Evolutionary conservation across 2,797 vertebrate species (phyloP), one percentile per base, ranked within the genome.

Genomic region (Siniperca obscura): DNA sequence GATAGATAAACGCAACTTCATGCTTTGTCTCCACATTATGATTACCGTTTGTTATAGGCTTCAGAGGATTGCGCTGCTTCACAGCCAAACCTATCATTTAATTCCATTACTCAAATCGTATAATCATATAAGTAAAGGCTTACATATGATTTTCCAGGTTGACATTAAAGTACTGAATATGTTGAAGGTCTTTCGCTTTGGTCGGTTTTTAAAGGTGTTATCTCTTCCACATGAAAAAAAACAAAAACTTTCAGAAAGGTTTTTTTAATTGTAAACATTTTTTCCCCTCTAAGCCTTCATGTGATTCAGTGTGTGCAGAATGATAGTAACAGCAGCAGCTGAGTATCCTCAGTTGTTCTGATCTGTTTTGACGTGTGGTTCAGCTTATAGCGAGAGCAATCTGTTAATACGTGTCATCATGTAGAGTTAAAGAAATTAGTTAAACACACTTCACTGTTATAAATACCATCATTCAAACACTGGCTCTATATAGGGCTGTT

Each of bases 401-500:
- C 27, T 77, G 25, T 55, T 61, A 78, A 76, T 50, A 62, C 53
- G 70, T 65, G 66, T 71, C 75, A 64, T 78, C 62, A 44, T 68
- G 72, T 30, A 19, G 48, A 53, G 52, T 72, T 57, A 59, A 74
- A 82, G 53, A 74, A 74, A 73, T 77, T 82, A 55, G 48, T 67
- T 86, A 57, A 86, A 86, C 82, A 84, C 79, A 80, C 55, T 83
- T 67, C 36, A 53, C 59, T 65, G 56, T 76, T 64, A 48, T 53
- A 75, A 82, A 70, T 46, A 44, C 50, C 69, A 59, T 69, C 53
- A 13, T 57, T 82, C 70, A 36, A 36, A 36, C 36, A 36, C 7
- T 36, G 36, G 36, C 36, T 36, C 36, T 36, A 7, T 5, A 36
- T 36, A 36, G 36, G 36, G 36, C 36, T 6, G 36, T 36, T 36